These are phyloP conservation scores for Montipora foliosa DNA, from an alignment of 64 coral and sea anemone genomes.

Conservation along the genomic window DNA sequence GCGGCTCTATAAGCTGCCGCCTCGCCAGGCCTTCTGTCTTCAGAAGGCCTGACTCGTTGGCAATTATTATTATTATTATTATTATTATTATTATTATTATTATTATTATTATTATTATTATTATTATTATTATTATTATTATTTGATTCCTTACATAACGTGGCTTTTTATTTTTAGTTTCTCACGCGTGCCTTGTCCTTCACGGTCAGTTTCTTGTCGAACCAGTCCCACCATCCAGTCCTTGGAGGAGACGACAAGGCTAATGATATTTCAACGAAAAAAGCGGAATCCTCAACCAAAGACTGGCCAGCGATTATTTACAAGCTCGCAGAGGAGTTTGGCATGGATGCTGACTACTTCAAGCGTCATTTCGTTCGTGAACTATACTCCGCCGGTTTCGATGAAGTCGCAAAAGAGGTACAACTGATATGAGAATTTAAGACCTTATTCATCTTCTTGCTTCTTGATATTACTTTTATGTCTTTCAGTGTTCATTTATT, in stretches of 20 bases:
- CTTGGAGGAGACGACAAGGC: slow-evolving; percentile 22
- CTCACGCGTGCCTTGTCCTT: slow-evolving; percentile 75
- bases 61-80: too few species aligned
- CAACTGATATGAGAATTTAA: background rate
- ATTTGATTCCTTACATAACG: background rate
- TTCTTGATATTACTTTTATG: too few species aligned
- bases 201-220: slow-evolving; percentile 47
- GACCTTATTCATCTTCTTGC: too few species aligned
- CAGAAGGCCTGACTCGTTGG: too few species aligned
- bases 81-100: too few species aligned
- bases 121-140: too few species aligned
- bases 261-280: background rate
- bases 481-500: background rate
- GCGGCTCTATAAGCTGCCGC: too few species aligned
- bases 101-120: too few species aligned
- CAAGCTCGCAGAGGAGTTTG: slow-evolving; percentile 80
- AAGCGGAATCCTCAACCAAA: background rate
- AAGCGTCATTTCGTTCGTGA: slow-evolving; percentile 82
- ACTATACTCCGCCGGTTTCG: slow-evolving; percentile 79
- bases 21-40: too few species aligned
- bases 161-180: slow-evolving; percentile 50
- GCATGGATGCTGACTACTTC: slow-evolving; percentile 73
- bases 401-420: slow-evolving; percentile 81
- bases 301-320: slow-evolving; percentile 83
- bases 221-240: background rate